phyloP scores from a whole-genome alignment of 2,797 vertebrate genomes.

The Oceanodroma leucorhoa region DNA sequence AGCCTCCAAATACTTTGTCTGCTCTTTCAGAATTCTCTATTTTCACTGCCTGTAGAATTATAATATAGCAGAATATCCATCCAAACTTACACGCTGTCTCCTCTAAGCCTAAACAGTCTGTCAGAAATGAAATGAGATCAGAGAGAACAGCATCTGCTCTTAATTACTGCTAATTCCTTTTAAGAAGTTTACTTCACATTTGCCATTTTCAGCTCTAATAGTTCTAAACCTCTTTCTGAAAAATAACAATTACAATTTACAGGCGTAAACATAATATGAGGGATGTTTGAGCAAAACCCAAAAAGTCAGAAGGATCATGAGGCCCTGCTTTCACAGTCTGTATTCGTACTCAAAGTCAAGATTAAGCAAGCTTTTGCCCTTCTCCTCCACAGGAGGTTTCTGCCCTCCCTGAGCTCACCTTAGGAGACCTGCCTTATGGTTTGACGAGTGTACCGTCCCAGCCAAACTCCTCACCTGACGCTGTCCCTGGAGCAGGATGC shows the following conservation, averaged over 20 bases:
- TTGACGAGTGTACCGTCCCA: neutral
- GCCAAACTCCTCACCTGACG: neutral
- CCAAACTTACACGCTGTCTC: neutral
- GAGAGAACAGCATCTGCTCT: conserved; percentile 17
- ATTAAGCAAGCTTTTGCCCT: neutral
- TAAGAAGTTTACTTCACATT: neutral
- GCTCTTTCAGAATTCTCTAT: neutral
- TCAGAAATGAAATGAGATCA: neutral
- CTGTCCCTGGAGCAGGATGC: neutral
- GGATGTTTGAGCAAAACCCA: neutral
- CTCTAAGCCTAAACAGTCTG: neutral
- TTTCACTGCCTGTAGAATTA: neutral
- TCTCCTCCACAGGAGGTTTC: neutral
- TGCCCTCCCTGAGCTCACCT: neutral
- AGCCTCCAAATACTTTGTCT: neutral
- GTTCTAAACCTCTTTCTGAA: neutral
- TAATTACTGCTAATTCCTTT: conserved; percentile 30
- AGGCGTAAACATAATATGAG: neutral
- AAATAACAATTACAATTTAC: conserved; percentile 12
- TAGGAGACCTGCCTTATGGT: neutral
- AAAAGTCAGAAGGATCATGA: neutral
- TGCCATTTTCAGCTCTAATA: neutral
- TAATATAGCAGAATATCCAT: neutral
- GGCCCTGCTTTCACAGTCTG: neutral
- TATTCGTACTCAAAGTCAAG: neutral